These are phyloP conservation scores for Notolabrus celidotus DNA, from an alignment of 2,797 vertebrate species.

Conservation along the genomic window DNA sequence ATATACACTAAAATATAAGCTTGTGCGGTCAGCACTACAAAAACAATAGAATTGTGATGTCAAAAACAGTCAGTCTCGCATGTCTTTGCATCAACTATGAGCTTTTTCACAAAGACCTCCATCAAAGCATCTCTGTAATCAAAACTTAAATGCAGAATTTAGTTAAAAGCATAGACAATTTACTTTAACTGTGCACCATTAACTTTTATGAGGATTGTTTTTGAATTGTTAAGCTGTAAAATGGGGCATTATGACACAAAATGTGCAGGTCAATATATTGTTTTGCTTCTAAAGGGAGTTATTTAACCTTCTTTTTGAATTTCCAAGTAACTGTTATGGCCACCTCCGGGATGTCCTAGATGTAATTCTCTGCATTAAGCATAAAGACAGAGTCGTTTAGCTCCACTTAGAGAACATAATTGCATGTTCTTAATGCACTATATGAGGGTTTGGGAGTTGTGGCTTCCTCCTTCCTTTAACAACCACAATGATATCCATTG, in stretches of 20 bases:
- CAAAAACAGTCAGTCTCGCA: no score
- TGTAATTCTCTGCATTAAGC: background rate
- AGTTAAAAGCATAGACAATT: no score
- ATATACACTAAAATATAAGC: background rate
- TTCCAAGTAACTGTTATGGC: background rate
- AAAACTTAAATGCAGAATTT: no score
- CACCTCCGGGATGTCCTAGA: background rate
- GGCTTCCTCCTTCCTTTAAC: background rate
- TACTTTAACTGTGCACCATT: background rate
- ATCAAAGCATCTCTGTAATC: no score
- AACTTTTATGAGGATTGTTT: background rate
- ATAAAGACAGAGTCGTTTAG: background rate
- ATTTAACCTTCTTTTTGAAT: background rate
- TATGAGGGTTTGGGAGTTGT: constrained; percentile 2
- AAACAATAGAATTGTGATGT: no score
- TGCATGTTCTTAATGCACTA: constrained; percentile 1
- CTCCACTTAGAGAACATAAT: background rate
- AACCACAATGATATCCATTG: background rate
- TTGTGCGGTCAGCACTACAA: background rate
- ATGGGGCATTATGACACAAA: background rate
- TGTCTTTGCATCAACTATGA: no score
- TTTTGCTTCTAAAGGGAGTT: background rate
- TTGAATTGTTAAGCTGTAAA: constrained; percentile 4
- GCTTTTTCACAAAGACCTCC: no score
- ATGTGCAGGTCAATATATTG: background rate